Conservation (phyloP, 2,888 invertebrate species). For the Spisula solida region DNA sequence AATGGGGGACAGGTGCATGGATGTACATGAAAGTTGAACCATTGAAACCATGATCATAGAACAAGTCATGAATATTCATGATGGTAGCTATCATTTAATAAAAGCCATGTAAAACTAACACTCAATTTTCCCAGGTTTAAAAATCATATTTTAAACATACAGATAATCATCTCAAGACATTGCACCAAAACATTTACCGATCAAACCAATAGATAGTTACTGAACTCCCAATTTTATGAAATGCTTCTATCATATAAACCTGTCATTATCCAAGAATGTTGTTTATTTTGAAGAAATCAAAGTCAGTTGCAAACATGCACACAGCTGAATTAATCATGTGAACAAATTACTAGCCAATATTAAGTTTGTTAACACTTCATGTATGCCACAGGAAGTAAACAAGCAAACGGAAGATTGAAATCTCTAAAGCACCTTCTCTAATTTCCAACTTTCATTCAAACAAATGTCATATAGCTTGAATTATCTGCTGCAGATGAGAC, state of each 20-base stretch:
- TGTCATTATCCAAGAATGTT: neutral
- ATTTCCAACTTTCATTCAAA: neutral
- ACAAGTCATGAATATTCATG: no score
- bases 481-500: neutral
- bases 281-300: neutral
- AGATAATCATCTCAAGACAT: no score
- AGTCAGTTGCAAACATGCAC: neutral
- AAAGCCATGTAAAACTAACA: no score
- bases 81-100: no score
- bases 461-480: neutral
- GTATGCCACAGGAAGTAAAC: neutral
- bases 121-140: no score
- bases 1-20: no score
- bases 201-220: no score
- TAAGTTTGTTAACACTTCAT: neutral
- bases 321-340: neutral
- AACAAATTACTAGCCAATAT: neutral
- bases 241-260: neutral
- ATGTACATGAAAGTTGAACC: no score
- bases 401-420: neutral
- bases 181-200: no score
- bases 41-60: no score
- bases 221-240: neutral
- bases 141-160: no score
- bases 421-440: neutral